Percentiles rank a stretch among this genome's conserved stretches.
Evolutionary conservation across 1,140 invertebrate genomes (phyloP).

Genomic region (Ptiloglossa arizonensis): DNA sequence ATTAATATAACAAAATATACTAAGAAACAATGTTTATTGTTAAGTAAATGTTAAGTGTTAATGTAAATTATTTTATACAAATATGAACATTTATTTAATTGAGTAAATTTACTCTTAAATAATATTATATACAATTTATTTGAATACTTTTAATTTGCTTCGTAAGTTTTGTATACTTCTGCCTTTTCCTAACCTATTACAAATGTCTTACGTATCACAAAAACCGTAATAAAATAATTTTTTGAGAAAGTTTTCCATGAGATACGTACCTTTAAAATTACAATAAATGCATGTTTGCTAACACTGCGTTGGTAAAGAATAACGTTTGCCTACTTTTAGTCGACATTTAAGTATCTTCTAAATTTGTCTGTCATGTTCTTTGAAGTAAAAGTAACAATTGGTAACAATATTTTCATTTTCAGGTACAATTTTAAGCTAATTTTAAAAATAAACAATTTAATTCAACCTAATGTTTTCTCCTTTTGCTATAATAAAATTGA

Average conservation of each 20-base stretch:
- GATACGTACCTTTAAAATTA: slow-evolving; percentile 30
- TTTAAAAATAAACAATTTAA: neutral
- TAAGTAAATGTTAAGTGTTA: neutral
- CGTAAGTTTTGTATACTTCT: neutral
- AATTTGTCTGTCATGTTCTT: neutral
- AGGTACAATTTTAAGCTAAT: neutral
- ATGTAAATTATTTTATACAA: neutral
- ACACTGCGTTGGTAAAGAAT: neutral
- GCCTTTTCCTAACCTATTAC: slow-evolving; percentile 14
- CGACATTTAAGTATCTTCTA: neutral
- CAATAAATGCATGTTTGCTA: slow-evolving; percentile 25
- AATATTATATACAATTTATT: neutral
- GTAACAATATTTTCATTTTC: slow-evolving; percentile 11
- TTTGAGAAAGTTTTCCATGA: neutral
- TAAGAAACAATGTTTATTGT: neutral
- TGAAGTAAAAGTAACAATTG: too few species aligned
- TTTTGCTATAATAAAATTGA: neutral
- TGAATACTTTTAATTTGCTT: slow-evolving; percentile 5
- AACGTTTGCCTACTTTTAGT: slow-evolving; percentile 2
- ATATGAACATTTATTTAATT: neutral
- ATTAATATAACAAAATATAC: neutral
- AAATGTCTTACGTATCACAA: neutral
- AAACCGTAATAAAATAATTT: neutral
- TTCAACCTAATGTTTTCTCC: neutral
- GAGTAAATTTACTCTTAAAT: neutral